These are phyloP conservation scores for Cyanoderma ruficeps DNA, from an alignment of 2,113 vertebrate genomes.

Conservation along the genomic window DNA sequence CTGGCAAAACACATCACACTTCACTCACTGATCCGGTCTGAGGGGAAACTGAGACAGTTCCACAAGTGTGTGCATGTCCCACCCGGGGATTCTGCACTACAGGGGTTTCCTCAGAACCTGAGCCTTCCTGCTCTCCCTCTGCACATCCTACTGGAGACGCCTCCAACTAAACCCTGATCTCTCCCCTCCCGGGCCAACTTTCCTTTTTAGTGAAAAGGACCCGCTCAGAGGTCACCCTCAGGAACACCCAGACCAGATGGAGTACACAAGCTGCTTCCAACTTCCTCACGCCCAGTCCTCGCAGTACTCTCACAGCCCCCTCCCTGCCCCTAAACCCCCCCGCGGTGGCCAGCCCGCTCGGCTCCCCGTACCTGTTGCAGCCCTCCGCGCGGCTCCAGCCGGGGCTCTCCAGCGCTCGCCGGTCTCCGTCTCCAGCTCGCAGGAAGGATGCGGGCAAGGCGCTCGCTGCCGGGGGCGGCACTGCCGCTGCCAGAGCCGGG, in stretches of 20 bases:
- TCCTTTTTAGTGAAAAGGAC: neutral
- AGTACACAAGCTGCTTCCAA: neutral
- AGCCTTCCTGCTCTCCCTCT: neutral
- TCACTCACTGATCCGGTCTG: neutral
- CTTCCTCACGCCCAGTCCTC: neutral
- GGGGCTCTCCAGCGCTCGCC: neutral
- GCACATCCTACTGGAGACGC: neutral
- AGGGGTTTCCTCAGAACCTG: neutral
- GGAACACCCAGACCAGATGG: neutral
- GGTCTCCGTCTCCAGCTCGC: neutral
- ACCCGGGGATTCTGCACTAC: neutral
- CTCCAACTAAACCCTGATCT: neutral
- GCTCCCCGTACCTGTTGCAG: constrained; percentile 17
- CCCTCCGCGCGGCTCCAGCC: neutral
- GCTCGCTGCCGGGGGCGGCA: neutral
- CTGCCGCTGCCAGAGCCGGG: neutral
- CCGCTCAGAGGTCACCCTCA: neutral
- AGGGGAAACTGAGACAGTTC: neutral
- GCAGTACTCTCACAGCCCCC: too few species aligned
- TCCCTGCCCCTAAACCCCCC: neutral
- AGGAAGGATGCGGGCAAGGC: neutral
- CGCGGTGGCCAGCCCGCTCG: neutral
- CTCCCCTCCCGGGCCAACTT: neutral
- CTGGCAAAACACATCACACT: neutral
- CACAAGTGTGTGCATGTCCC: neutral